A percentile compares a stretch with the other conserved stretches of the same genome.
Conservation (phyloP, 23 tunicate genomes). For the Corella eumyota region DNA sequence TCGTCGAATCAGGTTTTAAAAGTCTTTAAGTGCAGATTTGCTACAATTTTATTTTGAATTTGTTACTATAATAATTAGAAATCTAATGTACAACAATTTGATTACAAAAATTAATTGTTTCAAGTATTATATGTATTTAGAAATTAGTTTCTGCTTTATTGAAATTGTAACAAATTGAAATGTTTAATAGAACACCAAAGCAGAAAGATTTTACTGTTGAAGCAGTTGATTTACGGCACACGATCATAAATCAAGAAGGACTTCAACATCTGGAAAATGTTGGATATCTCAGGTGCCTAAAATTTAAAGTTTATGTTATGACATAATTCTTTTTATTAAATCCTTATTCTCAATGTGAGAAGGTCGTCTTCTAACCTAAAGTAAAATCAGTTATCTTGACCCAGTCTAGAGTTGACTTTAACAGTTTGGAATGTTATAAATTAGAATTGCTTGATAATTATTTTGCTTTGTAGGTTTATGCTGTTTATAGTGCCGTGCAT, state of each 20-base stretch:
- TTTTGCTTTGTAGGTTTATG: too few species aligned
- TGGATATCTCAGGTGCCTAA: constrained; percentile 36
- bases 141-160: too few species aligned
- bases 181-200: constrained; percentile 35
- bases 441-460: too few species aligned
- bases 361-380: too few species aligned
- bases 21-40: background rate
- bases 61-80: background rate
- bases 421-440: too few species aligned
- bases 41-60: background rate
- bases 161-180: too few species aligned
- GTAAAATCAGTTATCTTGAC: too few species aligned
- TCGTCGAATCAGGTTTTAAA: constrained; percentile 4
- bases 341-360: too few species aligned
- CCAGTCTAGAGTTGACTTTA: too few species aligned
- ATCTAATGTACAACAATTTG: background rate
- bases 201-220: constrained; percentile 40
- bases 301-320: too few species aligned
- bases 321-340: too few species aligned
- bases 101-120: background rate
- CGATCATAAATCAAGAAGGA: constrained; percentile 22
- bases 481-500: too few species aligned
- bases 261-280: constrained; percentile 13
- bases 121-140: background rate
- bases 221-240: constrained; percentile 44